Evolutionary conservation across 2,888 invertebrate genomes (phyloP).

Genomic region (Cataglyphis albicans): DNA sequence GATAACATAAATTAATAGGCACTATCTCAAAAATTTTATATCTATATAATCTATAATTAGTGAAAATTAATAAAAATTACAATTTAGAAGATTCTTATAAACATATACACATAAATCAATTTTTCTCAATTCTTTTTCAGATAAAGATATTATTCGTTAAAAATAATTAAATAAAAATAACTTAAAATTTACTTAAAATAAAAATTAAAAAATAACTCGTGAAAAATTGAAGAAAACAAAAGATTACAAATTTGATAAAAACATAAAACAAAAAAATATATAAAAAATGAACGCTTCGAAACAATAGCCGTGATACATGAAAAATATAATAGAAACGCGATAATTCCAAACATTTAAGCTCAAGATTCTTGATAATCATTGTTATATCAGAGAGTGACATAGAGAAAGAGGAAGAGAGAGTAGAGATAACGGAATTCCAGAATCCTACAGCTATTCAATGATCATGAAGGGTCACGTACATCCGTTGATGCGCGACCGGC

Average conservation of each 20-base stretch:
- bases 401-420: not conserved
- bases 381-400: slow-evolving; percentile 13
- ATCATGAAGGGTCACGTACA: slow-evolving; percentile 63
- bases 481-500: slow-evolving; percentile 69
- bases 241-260: not conserved
- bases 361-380: not conserved
- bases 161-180: not conserved
- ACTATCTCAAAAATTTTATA: not conserved
- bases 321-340: not conserved
- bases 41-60: not conserved
- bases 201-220: not conserved
- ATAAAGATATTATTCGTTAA: not conserved
- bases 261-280: not conserved
- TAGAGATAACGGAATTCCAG: slow-evolving; percentile 61
- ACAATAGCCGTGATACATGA: not conserved
- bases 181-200: not conserved
- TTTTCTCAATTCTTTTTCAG: not conserved
- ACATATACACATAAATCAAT: not conserved
- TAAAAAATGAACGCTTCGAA: not conserved
- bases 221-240: not conserved
- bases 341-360: not conserved
- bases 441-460: slow-evolving; percentile 63
- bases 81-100: not conserved
- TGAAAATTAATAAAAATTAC: not conserved
- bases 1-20: not conserved